Percentiles rank a stretch among this genome's conserved stretches.
Conservation (phyloP, 2,888 invertebrate genomes). For the Cataglyphis albicans region DNA sequence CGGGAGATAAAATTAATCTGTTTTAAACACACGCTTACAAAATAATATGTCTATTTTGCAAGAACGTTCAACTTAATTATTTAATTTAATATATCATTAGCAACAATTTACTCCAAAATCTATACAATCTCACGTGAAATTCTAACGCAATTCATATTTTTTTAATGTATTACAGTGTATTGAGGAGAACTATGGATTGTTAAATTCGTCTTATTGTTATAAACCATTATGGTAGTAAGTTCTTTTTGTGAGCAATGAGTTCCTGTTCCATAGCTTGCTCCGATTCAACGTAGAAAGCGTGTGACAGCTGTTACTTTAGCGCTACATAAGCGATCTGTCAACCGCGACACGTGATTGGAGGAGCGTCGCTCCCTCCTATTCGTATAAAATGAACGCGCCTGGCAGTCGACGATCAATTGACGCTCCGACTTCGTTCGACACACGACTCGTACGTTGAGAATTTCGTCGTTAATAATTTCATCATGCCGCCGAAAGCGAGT, state of each 20-base stretch:
- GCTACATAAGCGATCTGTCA: not conserved
- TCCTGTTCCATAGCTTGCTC: not conserved
- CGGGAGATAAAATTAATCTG: not conserved
- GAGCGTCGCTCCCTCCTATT: not conserved
- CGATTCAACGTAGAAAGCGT: not conserved
- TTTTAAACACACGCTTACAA: not conserved
- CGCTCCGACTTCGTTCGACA: not conserved
- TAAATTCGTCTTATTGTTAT: not conserved
- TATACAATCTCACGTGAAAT: not conserved
- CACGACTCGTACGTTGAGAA: not conserved
- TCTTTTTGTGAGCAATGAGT: not conserved
- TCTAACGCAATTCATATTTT: not conserved
- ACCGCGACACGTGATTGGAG: conserved; percentile 10
- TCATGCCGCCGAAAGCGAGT: conserved; percentile 76
- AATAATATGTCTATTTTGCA: not conserved
- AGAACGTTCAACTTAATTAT: not conserved
- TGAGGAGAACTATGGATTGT: not conserved
- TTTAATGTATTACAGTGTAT: not conserved
- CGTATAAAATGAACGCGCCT: not conserved
- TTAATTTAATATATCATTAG: not conserved
- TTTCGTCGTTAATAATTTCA: not conserved
- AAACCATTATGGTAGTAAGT: not conserved
- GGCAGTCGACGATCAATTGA: not conserved
- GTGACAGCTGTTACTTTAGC: conserved; percentile 1
- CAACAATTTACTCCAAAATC: not conserved